A percentile compares a stretch with the other conserved stretches of the same genome.
Evolutionary conservation across 2,888 invertebrate genomes (phyloP).

Genomic region (Prosopocoilus inquinatus): DNA sequence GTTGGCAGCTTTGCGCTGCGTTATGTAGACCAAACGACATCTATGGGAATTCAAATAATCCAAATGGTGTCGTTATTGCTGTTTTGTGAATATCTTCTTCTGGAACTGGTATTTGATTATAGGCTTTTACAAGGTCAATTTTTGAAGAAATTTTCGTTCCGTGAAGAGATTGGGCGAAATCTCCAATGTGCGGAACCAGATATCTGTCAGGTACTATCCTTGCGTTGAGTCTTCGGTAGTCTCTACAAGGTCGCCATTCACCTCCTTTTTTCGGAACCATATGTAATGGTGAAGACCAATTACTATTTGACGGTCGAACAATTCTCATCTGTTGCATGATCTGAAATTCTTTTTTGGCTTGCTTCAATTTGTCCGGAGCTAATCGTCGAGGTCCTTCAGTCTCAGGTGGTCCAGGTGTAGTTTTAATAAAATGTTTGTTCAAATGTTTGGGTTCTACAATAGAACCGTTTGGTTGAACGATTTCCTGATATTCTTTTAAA

Average conservation of each 20-base stretch:
- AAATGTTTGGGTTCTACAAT: conserved; percentile 1
- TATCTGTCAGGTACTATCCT: conserved; percentile 51
- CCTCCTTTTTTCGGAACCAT: conserved; percentile 37
- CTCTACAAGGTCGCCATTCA: conserved; percentile 42
- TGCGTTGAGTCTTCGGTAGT: conserved; percentile 39
- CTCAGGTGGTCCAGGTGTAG: conserved; percentile 10
- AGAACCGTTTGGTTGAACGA: not conserved
- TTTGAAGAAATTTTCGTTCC: conserved; percentile 35
- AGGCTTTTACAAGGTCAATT: conserved; percentile 41
- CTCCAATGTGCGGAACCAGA: conserved; percentile 42
- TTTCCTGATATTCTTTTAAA: not conserved
- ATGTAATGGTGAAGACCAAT: conserved; percentile 40
- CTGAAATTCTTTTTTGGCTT: conserved; percentile 13
- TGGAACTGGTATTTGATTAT: too few species aligned
- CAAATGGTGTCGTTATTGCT: too few species aligned
- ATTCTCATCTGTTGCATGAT: conserved; percentile 28
- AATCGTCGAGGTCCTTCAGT: conserved; percentile 7
- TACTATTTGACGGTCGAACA: conserved; percentile 25
- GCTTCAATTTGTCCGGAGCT: conserved; percentile 7
- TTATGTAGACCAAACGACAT: too few species aligned
- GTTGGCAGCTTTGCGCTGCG: too few species aligned
- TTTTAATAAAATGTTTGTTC: not conserved
- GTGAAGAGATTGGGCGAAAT: conserved; percentile 35
- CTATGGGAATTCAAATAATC: too few species aligned
- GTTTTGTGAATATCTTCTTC: too few species aligned